Evolutionary conservation across 2,888 invertebrate species (phyloP).

Genomic region (Apamea epomidion): DNA sequence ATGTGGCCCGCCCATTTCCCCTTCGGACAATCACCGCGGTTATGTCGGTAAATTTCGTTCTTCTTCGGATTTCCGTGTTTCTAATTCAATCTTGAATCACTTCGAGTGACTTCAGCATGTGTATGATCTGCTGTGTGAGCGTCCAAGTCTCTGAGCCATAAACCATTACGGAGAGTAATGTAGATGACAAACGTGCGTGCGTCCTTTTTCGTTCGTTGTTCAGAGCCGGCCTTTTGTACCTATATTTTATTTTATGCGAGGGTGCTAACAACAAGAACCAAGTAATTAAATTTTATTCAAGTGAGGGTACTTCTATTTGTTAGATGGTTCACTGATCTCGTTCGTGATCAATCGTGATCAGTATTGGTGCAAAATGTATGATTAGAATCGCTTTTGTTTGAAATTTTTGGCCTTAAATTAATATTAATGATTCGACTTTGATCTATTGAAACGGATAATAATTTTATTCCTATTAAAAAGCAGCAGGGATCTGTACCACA

Average conservation of each 20-base stretch:
- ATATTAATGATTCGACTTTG: slow-evolving; percentile 2
- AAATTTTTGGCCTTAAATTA: slow-evolving; percentile 1
- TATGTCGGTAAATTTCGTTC: too few species aligned
- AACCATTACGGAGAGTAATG: too few species aligned
- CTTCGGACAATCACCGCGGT: too few species aligned
- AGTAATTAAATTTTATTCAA: slow-evolving; percentile 62
- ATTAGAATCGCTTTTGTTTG: neutral
- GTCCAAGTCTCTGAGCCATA: too few species aligned
- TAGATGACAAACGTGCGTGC: neutral
- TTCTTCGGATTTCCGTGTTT: too few species aligned
- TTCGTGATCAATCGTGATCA: slow-evolving; percentile 4
- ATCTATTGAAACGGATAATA: neutral
- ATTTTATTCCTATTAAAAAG: neutral
- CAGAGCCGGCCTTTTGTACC: neutral
- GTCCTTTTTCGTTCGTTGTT: neutral
- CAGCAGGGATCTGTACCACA: too few species aligned
- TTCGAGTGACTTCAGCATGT: too few species aligned
- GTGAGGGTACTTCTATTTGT: slow-evolving; percentile 27
- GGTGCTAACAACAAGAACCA: slow-evolving; percentile 34
- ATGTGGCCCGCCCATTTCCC: too few species aligned
- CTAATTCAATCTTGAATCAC: too few species aligned
- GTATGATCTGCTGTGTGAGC: too few species aligned
- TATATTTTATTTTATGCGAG: slow-evolving; percentile 2
- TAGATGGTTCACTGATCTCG: slow-evolving; percentile 15
- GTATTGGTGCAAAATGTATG: neutral